phyloP scores from a whole-genome alignment of 2,113 vertebrate genomes.

The Hipposideros armiger region DNA sequence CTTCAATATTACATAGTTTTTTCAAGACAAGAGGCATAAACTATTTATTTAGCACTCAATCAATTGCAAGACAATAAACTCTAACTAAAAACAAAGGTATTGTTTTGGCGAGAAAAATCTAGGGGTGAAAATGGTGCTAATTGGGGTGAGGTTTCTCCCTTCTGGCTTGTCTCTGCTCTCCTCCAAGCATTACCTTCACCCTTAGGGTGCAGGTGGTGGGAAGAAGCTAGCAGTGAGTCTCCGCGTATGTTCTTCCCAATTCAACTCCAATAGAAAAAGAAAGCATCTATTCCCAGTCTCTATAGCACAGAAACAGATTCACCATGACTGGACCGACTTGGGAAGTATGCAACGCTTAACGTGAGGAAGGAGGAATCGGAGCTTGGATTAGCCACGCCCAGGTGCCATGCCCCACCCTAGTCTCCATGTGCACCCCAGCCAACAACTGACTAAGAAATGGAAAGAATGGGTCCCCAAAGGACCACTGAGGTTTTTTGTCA shows the following conservation, averaged over 20 bases:
- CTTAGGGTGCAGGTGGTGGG: neutral
- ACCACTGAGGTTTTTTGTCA: neutral
- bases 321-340: neutral
- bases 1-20: neutral
- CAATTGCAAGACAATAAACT: slow-evolving; percentile 17
- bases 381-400: neutral
- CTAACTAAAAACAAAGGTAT: neutral
- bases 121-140: neutral
- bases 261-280: neutral
- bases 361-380: neutral
- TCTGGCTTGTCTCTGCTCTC: neutral
- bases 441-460: neutral
- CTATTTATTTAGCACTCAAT: neutral
- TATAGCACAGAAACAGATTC: neutral
- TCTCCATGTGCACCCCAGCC: neutral
- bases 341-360: neutral
- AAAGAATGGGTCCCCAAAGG: neutral
- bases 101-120: neutral
- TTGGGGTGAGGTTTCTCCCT: neutral
- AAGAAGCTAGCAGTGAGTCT: neutral
- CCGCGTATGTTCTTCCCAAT: neutral
- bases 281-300: neutral
- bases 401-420: no score
- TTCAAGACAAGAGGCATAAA: neutral
- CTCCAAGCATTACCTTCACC: neutral